Evolutionary conservation across 2,113 vertebrate species (phyloP).

Genomic region (Stictonetta naevosa): DNA sequence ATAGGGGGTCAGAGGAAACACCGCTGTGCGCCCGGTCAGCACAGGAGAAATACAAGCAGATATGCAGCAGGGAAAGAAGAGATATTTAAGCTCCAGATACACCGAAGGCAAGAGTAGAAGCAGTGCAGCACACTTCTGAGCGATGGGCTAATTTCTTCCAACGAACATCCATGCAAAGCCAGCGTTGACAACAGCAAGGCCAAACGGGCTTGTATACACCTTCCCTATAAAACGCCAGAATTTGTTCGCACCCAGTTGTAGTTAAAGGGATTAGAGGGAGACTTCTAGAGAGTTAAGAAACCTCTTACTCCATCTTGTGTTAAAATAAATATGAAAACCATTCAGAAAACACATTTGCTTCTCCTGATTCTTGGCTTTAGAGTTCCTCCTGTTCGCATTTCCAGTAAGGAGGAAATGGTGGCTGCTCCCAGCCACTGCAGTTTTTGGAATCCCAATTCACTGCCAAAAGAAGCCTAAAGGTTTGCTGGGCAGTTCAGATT

Average conservation of each 20-base stretch:
- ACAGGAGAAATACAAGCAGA: accelerated
- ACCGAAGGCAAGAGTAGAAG: background rate
- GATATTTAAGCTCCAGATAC: background rate
- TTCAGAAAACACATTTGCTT: background rate
- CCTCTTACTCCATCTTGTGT: background rate
- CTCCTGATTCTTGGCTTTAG: background rate
- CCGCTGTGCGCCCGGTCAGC: accelerated
- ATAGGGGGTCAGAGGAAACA: accelerated
- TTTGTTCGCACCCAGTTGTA: accelerated
- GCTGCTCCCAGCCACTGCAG: background rate
- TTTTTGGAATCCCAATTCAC: background rate
- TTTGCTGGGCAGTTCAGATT: accelerated
- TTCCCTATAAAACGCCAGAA: background rate
- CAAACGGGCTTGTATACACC: background rate
- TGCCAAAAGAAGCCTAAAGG: background rate
- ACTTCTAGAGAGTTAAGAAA: background rate
- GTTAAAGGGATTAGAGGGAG: accelerated
- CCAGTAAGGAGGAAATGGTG: background rate
- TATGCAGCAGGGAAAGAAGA: accelerated
- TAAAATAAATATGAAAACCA: background rate
- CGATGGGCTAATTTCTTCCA: too few species aligned
- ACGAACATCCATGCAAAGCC: background rate
- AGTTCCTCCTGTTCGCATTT: background rate
- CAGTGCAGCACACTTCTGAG: background rate
- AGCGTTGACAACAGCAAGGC: background rate